Conservation (phyloP, 2,113 vertebrate genomes). For the Vidua chalybeata region DNA sequence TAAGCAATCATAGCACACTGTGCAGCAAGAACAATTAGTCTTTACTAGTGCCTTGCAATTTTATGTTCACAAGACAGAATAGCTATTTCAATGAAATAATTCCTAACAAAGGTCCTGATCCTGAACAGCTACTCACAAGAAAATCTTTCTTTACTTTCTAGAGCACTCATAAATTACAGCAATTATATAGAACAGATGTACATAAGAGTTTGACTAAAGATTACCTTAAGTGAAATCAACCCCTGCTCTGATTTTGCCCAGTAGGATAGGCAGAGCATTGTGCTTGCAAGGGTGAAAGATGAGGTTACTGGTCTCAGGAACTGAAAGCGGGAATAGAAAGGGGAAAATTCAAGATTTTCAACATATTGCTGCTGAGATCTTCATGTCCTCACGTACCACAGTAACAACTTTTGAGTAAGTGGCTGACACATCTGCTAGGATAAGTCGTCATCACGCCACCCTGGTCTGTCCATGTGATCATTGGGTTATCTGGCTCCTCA, state of each 20-base stretch:
- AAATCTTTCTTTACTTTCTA: background rate
- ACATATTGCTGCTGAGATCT: background rate
- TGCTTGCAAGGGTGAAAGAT: background rate
- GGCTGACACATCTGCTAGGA: background rate
- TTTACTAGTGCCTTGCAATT: background rate
- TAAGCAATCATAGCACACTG: background rate
- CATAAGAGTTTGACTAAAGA: background rate
- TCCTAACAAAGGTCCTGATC: background rate
- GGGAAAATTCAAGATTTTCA: background rate
- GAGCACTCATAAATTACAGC: background rate
- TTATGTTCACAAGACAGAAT: background rate
- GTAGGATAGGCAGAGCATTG: background rate
- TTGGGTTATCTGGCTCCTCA: background rate
- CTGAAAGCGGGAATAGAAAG: background rate
- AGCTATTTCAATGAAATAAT: background rate
- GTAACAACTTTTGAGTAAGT: background rate
- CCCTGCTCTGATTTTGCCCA: background rate
- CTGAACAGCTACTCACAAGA: background rate
- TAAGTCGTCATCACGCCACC: background rate
- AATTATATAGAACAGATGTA: background rate
- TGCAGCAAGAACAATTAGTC: background rate
- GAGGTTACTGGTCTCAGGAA: background rate
- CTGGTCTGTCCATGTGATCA: background rate
- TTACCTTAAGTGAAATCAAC: background rate
- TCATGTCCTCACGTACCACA: background rate